Percentiles rank a stretch among this genome's conserved stretches.
Conservation (phyloP, 2,797 vertebrate species). For the Sciurus vulgaris region DNA sequence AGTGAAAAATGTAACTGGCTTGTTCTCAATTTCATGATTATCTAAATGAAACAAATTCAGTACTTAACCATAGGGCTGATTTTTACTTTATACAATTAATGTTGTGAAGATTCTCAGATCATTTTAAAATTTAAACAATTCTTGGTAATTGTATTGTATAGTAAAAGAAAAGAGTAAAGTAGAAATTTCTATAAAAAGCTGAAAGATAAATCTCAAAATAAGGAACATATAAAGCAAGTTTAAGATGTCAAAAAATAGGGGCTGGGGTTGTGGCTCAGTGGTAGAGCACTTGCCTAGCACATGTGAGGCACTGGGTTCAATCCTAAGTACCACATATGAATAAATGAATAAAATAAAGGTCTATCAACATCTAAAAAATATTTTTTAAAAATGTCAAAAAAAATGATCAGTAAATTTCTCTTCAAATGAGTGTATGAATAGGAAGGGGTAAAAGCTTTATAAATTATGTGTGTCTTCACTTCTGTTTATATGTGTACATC, state of each 20-base stretch:
- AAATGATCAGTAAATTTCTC: neutral
- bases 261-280: too few relatives aligned
- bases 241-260: slow-evolving; percentile 17
- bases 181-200: slow-evolving; percentile 35
- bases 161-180: slow-evolving; percentile 32
- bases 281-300: too few relatives aligned
- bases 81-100: slow-evolving; percentile 30
- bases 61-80: neutral
- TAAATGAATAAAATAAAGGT: too few relatives aligned
- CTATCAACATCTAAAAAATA: too few relatives aligned
- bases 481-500: neutral
- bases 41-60: slow-evolving; percentile 32
- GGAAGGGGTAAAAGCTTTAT: slow-evolving; percentile 19
- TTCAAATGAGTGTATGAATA: slow-evolving; percentile 30
- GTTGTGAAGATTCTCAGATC: slow-evolving; percentile 22
- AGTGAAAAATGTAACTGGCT: slow-evolving; percentile 43
- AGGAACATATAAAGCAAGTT: slow-evolving; percentile 19
- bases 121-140: slow-evolving; percentile 67
- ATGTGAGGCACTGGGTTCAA: too few relatives aligned
- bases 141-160: neutral
- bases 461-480: neutral
- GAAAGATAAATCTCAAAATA: neutral
- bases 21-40: slow-evolving; percentile 50
- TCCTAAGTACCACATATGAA: too few relatives aligned
- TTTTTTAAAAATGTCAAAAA: too few relatives aligned